Evolutionary conservation across 2,888 invertebrate genomes (phyloP), one percentile per base, ranked within the genome.

Genomic region (Eumerus sabulonum): DNA sequence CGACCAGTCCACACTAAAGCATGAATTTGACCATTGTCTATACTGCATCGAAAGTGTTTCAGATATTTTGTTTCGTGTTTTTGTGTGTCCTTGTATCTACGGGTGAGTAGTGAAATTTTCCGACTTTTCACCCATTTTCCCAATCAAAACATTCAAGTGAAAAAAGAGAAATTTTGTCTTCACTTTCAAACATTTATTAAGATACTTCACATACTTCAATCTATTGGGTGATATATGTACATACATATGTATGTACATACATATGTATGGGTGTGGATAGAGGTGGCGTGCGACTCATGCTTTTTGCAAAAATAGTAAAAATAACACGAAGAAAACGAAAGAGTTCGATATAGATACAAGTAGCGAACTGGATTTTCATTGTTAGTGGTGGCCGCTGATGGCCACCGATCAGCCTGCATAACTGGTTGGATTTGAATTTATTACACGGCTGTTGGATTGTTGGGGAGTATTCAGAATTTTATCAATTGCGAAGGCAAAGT

Each of bases 81-180:
- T 7, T 13, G 40, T 42, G 27, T 62, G 1, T 62, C 1, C 36
- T 71, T 17, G 62, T 36, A 50, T 36, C 40, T 16, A 56, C 48
- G 36, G 71, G 71, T 71, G 44, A 71, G 71, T 63, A 62, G 14
- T n/a, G 54, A 54, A 57, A 67, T 16, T 54, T 54, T 54, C 17
- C 36, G 13, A 9, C 13, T 45, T 53, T 64, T 36, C 9, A 3
- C 5, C 40, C 12, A 40, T 16, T 11, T 36, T 45, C 38, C 13
- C 36, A 36, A 13, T 17, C 40, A 70, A 62, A 56, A 56, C 17
- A 56, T 42, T 12, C 17, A 17, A 47, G 54, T 16, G 35, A 64
- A 62, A 71, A 72, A 72, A 72, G 72, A 72, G 72, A 72, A 72
- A 72, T 72, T 72, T 72, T 40, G 50, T 64, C 64, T 72, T 72